These are phyloP conservation scores for Uropetala carovei DNA, from an alignment of 2,888 invertebrate species.

Conservation along the genomic window DNA sequence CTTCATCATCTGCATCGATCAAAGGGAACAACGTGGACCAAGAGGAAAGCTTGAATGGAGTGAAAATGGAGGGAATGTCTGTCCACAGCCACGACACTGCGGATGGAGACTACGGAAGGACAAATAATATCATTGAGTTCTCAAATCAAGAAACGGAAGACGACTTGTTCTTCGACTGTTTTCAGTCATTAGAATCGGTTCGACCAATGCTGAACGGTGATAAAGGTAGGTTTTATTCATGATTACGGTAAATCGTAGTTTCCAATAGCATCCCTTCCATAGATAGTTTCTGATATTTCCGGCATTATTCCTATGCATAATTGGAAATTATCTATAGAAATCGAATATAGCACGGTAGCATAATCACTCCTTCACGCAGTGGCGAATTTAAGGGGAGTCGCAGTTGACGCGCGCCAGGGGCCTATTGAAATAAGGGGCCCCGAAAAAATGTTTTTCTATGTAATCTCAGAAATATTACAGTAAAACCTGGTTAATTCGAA, in stretches of 20 bases:
- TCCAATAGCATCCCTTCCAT: no score
- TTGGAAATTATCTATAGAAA: no score
- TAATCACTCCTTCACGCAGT: no score
- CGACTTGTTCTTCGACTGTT: slow-evolving; percentile 54
- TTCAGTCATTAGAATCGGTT: slow-evolving; percentile 41
- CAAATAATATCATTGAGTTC: neutral
- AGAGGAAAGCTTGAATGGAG: neutral
- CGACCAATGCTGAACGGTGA: slow-evolving; percentile 35
- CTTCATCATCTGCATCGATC: neutral
- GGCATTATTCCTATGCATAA: no score
- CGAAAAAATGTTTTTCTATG: no score
- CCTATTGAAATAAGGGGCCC: no score
- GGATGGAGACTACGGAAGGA: neutral
- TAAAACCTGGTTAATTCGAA: no score
- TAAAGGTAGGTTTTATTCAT: slow-evolving; percentile 11
- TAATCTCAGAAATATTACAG: no score
- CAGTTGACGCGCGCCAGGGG: no score
- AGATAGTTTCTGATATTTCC: no score
- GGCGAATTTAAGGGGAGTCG: no score
- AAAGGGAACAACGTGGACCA: neutral
- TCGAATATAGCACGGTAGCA: no score
- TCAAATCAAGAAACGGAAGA: slow-evolving; percentile 42
- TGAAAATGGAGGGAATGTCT: neutral
- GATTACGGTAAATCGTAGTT: neutral
- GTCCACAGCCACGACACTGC: neutral